phyloP scores from a whole-genome alignment of 2,797 vertebrate genomes.

The Coreius guichenoti region DNA sequence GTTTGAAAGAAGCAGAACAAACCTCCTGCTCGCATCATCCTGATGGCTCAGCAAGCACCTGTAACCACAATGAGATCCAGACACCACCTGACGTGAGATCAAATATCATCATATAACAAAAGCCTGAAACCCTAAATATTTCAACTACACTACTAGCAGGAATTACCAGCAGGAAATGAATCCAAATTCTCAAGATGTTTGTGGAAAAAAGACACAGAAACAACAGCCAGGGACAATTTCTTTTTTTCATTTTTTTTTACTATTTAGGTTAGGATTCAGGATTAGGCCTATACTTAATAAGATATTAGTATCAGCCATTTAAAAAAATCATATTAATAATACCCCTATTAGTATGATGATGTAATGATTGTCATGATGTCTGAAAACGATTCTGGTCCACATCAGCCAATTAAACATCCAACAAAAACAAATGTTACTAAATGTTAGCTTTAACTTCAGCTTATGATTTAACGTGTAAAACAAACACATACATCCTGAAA shows the following conservation, averaged over 20 bases:
- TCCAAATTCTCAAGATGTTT: not conserved
- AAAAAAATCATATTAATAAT: not conserved
- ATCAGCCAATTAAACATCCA: not conserved
- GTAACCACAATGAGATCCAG: conserved; percentile 2
- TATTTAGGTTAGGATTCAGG: not conserved
- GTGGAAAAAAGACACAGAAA: not conserved
- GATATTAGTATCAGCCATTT: not conserved
- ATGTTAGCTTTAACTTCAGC: not conserved
- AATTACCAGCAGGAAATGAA: not conserved
- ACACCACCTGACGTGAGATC: conserved; percentile 22
- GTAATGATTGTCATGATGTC: not conserved
- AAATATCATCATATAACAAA: conserved; percentile 10
- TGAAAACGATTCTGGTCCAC: not conserved
- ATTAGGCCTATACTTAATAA: not conserved
- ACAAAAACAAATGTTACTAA: no score
- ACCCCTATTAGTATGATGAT: not conserved
- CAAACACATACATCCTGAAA: not conserved
- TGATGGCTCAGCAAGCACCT: not conserved
- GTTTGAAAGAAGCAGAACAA: not conserved
- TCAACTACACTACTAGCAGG: not conserved
- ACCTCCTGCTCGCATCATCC: conserved; percentile 49
- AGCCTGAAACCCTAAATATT: not conserved
- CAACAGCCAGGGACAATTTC: not conserved
- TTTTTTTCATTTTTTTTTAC: no score
- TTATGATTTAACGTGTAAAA: not conserved